A percentile compares a stretch with the other conserved stretches of the same genome.
Conservation (phyloP, 2,797 vertebrate genomes). For the Spondyliosoma cantharus region DNA sequence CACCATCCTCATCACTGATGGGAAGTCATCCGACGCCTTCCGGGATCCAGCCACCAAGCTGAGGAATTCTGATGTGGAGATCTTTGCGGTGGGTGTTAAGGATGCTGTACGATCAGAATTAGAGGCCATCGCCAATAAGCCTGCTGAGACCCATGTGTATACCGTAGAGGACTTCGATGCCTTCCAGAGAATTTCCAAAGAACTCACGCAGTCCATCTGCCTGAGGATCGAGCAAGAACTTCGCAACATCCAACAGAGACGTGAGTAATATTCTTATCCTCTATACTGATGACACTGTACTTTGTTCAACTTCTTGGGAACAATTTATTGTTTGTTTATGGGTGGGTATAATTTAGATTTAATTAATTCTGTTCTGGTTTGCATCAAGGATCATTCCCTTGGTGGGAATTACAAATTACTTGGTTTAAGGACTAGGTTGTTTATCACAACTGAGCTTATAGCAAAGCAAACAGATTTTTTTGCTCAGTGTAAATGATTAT, state of each 20-base stretch:
- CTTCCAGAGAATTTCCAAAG: slow-evolving; percentile 96
- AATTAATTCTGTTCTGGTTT: background rate
- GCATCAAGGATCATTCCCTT: background rate
- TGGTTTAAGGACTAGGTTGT: background rate
- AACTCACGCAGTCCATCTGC: slow-evolving; percentile 96
- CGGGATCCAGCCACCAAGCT: slow-evolving; percentile 91
- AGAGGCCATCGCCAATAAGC: slow-evolving; percentile 93
- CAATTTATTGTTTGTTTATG: background rate
- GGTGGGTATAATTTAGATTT: background rate
- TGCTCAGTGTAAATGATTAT: too few species aligned
- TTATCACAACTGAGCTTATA: too few species aligned
- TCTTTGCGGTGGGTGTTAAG: slow-evolving; percentile 98
- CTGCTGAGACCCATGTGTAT: slow-evolving; percentile 94
- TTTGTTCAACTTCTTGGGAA: background rate
- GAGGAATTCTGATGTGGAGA: slow-evolving; percentile 91
- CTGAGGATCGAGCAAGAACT: slow-evolving; percentile 96
- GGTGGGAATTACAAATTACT: background rate
- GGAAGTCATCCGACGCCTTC: slow-evolving; percentile 97
- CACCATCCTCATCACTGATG: slow-evolving; percentile 97
- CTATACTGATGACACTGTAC: slow-evolving; percentile 32
- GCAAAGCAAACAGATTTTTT: background rate
- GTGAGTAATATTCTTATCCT: slow-evolving; percentile 83
- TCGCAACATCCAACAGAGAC: slow-evolving; percentile 88
- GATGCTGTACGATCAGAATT: slow-evolving; percentile 94
- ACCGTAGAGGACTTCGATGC: slow-evolving; percentile 98